phyloP scores from a whole-genome alignment of 30 jellyfish, hydroid and myxozoan species.

The Hydra vulgaris region DNA sequence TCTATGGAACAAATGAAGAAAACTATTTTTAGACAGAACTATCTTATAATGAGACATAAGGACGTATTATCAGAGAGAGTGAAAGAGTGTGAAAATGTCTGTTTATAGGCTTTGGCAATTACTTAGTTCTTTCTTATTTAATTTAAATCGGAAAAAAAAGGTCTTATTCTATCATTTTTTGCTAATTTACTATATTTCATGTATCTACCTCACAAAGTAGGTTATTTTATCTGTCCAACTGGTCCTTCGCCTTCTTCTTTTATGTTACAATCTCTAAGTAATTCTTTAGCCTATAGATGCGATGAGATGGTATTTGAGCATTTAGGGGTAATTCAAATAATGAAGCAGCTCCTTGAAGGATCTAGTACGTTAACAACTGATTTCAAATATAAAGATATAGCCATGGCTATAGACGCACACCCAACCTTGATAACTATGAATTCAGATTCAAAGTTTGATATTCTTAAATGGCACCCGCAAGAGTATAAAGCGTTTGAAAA shows the following conservation, averaged over 20 bases:
- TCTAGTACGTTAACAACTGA: background rate
- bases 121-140: too few relatives aligned
- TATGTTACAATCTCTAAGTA: background rate
- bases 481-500: background rate
- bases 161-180: background rate
- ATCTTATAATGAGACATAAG: too few relatives aligned
- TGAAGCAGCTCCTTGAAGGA: background rate
- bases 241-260: background rate
- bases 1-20: background rate
- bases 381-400: background rate
- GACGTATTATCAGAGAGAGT: background rate
- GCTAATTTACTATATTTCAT: background rate
- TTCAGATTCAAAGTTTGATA: background rate
- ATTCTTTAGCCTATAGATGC: background rate
- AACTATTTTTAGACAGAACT: background rate
- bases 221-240: background rate
- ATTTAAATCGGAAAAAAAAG: background rate
- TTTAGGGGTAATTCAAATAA: background rate
- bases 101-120: too few relatives aligned
- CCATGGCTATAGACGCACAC: background rate
- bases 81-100: background rate
- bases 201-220: background rate
- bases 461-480: background rate
- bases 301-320: background rate
- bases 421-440: background rate